Evolutionary conservation across 2,888 invertebrate species (phyloP), one percentile per base, ranked within the genome.

Genomic region (Scaptomyza reducta): DNA sequence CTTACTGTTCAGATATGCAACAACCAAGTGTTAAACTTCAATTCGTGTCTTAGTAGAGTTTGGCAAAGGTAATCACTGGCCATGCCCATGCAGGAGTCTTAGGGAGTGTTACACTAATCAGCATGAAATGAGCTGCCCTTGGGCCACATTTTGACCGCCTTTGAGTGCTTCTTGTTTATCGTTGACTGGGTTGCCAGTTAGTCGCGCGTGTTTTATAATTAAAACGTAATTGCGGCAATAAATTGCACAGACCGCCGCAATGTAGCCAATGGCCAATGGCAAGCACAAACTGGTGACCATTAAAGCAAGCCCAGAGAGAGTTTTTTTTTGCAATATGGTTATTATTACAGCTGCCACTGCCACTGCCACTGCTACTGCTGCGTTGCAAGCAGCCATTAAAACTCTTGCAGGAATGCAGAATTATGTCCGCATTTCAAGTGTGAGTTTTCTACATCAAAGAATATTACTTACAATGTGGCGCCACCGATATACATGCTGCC

Each of bases 401-500:
- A 69, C 64, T 51, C 35, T 53, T 50, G 53, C 10, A 40, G 41
- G 31, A 65, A 45, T 51, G 63, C 42, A 18, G 59, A 42, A 35
- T 16, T 40, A 14, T 33, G 22, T 25, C 5, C 33, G 33, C 44
- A 45, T 50, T 35, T 49, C 49, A 38, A 4, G 25, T 31, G 25
- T 63, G 51, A 60, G 51, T 60, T 51, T 7, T 16, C 9, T 18
- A 14, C 18, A 38, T 33, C 53, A 45, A 44, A 31, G 27, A 16
- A 42, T 49, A 40, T 53, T 79, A 94, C 95, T 94, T 93, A 97
- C 97, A 95, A 96, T 51, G 97, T 97, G 66, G 97, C 97, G 55
- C 97, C 98, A 27, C 97, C 97, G 81, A 98, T 97, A 85, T 97
- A 97, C 96, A 97, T 97, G 59, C 97, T 97, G 0, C 97, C 97